Conservation (phyloP, 2,888 invertebrate species). For the Drosophila hamatofila region DNA sequence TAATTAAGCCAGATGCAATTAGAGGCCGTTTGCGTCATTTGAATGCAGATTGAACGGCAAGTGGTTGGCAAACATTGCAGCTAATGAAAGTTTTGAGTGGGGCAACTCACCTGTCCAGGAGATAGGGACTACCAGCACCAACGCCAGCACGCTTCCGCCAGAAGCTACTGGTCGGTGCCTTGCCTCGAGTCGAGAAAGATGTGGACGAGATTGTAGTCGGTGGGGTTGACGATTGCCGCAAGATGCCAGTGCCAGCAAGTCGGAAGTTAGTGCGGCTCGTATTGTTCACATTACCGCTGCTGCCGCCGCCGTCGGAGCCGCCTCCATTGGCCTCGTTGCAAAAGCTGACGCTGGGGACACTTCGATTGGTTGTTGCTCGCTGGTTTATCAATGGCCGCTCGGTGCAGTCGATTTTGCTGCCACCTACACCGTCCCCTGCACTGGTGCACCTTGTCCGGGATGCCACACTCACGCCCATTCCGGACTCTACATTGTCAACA, state of each 20-base stretch:
- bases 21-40: slow-evolving; percentile 30
- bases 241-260: slow-evolving; percentile 68
- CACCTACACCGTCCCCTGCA: slow-evolving; percentile 9
- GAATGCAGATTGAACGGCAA: slow-evolving; percentile 35
- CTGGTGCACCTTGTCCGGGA: slow-evolving; percentile 10
- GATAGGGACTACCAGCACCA: slow-evolving; percentile 75
- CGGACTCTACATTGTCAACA: slow-evolving; percentile 61
- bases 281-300: slow-evolving; percentile 31
- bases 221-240: slow-evolving; percentile 76
- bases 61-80: slow-evolving; percentile 32
- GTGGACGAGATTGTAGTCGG: slow-evolving; percentile 36
- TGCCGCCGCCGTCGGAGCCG: slow-evolving; percentile 14
- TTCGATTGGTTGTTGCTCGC: slow-evolving; percentile 46
- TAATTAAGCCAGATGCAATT: slow-evolving; percentile 44
- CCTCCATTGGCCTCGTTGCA: slow-evolving; percentile 62
- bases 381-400: slow-evolving; percentile 65
- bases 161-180: slow-evolving; percentile 65
- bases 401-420: slow-evolving; percentile 42
- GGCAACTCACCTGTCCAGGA: slow-evolving; percentile 80
- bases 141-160: slow-evolving; percentile 71
- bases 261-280: slow-evolving; percentile 69
- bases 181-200: slow-evolving; percentile 61
- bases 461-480: slow-evolving; percentile 11
- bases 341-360: slow-evolving; percentile 66
- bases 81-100: slow-evolving; percentile 49